Conservation (phyloP, 2,888 invertebrate genomes). For the Tenodera sinensis region DNA sequence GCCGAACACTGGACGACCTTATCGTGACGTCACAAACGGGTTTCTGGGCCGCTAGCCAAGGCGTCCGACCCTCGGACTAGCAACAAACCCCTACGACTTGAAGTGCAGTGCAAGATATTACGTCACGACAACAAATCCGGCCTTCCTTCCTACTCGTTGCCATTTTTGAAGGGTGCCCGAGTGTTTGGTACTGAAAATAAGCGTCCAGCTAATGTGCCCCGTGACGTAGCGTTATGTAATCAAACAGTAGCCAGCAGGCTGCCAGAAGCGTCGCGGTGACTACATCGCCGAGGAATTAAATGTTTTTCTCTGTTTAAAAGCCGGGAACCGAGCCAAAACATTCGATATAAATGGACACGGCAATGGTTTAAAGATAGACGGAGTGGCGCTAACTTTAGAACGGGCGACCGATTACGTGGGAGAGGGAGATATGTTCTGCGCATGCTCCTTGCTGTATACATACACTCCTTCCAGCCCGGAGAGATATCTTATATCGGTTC, state of each 20-base stretch:
- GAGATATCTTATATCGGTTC: too few species aligned
- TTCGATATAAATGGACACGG: constrained; percentile 3
- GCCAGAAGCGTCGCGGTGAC: constrained; percentile 15
- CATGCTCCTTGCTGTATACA: background rate
- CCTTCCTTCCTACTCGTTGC: background rate
- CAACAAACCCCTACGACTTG: background rate
- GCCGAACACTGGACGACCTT: constrained; percentile 34
- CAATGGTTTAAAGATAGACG: background rate
- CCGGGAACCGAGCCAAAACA: constrained; percentile 1
- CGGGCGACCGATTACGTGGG: background rate
- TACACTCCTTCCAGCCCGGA: background rate
- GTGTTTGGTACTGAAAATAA: constrained; percentile 22
- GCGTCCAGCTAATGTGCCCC: constrained; percentile 9
- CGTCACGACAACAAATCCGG: background rate
- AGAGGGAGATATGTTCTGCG: background rate
- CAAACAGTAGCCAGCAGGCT: background rate
- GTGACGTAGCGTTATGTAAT: constrained; percentile 30
- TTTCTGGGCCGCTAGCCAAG: background rate
- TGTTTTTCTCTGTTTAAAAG: background rate
- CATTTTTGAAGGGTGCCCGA: constrained; percentile 15
- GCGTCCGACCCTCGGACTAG: background rate
- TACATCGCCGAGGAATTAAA: constrained; percentile 22
- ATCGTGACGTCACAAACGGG: constrained; percentile 17
- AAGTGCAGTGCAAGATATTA: background rate
- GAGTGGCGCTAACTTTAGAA: background rate